phyloP scores from a whole-genome alignment of 2,888 invertebrate genomes.

The Euproctis similis region DNA sequence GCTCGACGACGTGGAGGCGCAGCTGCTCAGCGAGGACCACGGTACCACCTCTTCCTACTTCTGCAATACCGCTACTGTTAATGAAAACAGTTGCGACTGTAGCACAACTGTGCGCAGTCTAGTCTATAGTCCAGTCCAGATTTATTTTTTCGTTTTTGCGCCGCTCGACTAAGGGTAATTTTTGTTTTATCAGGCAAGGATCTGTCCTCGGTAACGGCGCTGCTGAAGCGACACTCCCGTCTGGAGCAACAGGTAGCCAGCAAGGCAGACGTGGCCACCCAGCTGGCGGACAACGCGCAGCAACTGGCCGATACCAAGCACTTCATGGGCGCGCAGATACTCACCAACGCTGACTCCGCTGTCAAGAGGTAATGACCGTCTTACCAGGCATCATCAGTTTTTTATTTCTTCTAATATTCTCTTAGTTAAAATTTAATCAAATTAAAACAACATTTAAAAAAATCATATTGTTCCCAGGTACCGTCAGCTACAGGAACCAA shows the following conservation, averaged over 20 bases:
- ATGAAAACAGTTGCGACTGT: neutral
- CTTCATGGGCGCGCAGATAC: conserved; percentile 92
- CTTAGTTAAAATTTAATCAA: too few relatives aligned
- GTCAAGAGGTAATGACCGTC: conserved; percentile 39
- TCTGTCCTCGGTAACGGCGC: conserved; percentile 87
- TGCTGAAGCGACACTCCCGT: conserved; percentile 86
- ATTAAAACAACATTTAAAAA: too few relatives aligned
- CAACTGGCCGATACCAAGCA: conserved; percentile 87
- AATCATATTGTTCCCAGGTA: conserved; percentile 64
- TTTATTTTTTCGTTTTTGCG: neutral
- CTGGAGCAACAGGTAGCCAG: conserved; percentile 91
- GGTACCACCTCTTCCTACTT: too few relatives aligned
- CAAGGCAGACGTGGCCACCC: conserved; percentile 88
- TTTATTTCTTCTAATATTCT: too few relatives aligned
- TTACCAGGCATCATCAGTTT: too few relatives aligned
- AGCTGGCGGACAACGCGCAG: conserved; percentile 85
- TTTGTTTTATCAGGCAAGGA: conserved; percentile 84
- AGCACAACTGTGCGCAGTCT: too few relatives aligned
- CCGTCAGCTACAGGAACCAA: conserved; percentile 89
- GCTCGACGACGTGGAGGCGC: conserved; percentile 86
- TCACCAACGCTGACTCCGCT: conserved; percentile 77
- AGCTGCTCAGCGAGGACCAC: conserved; percentile 67
- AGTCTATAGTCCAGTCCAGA: neutral
- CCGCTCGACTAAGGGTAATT: too few relatives aligned
- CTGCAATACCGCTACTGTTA: neutral